Conservation (phyloP, 2,113 vertebrate genomes). For the Menidia beryllina region DNA sequence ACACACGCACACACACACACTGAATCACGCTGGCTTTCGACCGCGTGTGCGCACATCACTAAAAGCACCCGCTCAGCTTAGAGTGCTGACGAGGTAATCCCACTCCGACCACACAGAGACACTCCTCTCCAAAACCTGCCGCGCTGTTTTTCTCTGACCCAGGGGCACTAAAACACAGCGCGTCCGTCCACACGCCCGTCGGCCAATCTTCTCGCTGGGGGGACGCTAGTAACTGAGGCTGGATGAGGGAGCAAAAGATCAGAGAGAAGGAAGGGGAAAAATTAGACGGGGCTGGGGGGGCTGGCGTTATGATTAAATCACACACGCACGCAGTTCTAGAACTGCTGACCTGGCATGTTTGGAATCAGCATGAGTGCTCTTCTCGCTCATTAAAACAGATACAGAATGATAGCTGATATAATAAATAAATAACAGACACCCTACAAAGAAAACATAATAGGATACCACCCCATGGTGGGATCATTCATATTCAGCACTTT, state of each 20-base stretch:
- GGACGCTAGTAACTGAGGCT: slow-evolving; percentile 14
- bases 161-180: slow-evolving; percentile 50
- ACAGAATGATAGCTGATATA: slow-evolving; percentile 40
- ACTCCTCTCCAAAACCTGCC: slow-evolving; percentile 53
- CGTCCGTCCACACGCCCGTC: slow-evolving; percentile 22
- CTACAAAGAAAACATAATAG: slow-evolving; percentile 69
- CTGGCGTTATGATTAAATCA: slow-evolving; percentile 46
- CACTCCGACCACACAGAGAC: slow-evolving; percentile 56
- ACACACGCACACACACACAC: slow-evolving; percentile 47
- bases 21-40: slow-evolving; percentile 11
- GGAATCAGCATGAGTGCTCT: slow-evolving; percentile 32
- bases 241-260: slow-evolving; percentile 37
- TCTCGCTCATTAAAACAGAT: slow-evolving; percentile 61
- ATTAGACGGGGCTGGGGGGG: background rate
- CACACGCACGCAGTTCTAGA: slow-evolving; percentile 31
- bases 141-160: slow-evolving; percentile 57
- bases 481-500: slow-evolving; percentile 73
- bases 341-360: slow-evolving; percentile 65
- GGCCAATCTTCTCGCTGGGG: slow-evolving; percentile 37
- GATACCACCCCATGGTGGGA: slow-evolving; percentile 60
- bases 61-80: slow-evolving; percentile 46
- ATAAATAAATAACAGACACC: slow-evolving; percentile 66
- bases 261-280: slow-evolving; percentile 14
- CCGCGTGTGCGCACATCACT: slow-evolving; percentile 25
- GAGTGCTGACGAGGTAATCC: slow-evolving; percentile 78